Base-by-base conservation (phyloP, 2,888 invertebrate genomes). In the Agrochola circellaris region DNA sequence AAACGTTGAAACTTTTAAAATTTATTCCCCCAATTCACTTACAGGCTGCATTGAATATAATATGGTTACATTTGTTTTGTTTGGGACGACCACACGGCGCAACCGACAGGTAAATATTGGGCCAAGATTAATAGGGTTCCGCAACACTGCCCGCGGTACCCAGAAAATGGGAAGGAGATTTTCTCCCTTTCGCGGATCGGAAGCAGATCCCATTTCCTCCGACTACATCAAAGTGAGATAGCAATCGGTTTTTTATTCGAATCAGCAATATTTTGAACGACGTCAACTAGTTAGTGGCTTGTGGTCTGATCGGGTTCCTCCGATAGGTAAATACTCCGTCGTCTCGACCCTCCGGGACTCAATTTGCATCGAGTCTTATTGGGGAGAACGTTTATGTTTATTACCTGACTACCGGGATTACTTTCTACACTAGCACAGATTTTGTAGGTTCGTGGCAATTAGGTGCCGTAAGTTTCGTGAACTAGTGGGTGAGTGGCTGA, bases 171-270 rank as follows among this genome's bases (percentile, higher is more conserved):
- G 92, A 93, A 93, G 92, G 91, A 95, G 95, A 95, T 96, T 95
- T 95, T 95, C 87, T 96, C 94, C 93, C 93, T 95, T 95, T 96
- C 94, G 93, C 93, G 93, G 94, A 95, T 96, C 95, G 95, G 96
- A 95, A 95, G 94, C 95, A 94, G 95, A 96, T 96, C 96, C 95
- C 95, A 96, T 96, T 96, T 96, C 96, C 96, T 95, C 92, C 93
- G 95, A 95, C 96, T 95, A 96, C 96, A 96, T 96, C 96, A 96
- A 96, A 96, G 96, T 96, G 94, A 94, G 95, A 95, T 95, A 95
- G 95, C 95, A 94, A 95, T 96, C 95, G 95, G 93, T 94, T 96
- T 96, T 95, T 95, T 96, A 96, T 96, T 94, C 86, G 96, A 94
- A 94, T 96, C 96, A 94, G 96, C 96, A 93, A 96, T 96, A 96